Conservation (phyloP, 2,797 vertebrate genomes). For the Arrhamphus sclerolepis region DNA sequence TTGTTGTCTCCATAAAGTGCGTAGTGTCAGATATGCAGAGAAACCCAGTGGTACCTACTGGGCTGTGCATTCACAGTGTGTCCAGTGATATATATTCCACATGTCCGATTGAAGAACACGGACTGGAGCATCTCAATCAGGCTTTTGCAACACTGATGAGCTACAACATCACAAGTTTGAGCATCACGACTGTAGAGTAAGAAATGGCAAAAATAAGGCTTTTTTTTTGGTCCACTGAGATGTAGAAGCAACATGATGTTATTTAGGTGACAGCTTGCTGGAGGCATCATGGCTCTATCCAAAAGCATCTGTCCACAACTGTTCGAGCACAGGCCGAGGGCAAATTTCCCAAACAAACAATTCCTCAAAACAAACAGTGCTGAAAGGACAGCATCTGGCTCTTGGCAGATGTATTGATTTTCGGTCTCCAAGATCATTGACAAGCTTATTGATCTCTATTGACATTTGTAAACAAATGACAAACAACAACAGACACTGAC, state of each 20-base stretch:
- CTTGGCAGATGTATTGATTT: constrained; percentile 12
- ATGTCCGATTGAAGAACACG: constrained; percentile 33
- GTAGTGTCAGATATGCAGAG: constrained; percentile 41
- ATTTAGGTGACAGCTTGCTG: constrained; percentile 49
- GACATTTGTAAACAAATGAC: constrained; percentile 24
- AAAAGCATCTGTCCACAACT: constrained; percentile 48
- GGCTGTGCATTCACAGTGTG: constrained; percentile 55
- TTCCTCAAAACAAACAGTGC: constrained; percentile 11
- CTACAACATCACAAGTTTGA: constrained; percentile 6
- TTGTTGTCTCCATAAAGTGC: constrained; percentile 15
- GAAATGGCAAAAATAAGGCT: constrained; percentile 16
- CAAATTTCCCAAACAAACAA: constrained; percentile 29
- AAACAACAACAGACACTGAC: neutral
- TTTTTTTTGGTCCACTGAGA: constrained; percentile 16
- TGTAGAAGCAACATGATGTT: constrained; percentile 28
- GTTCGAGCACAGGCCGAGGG: constrained; percentile 13
- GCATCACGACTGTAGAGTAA: neutral
- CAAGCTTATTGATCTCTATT: constrained; percentile 29
- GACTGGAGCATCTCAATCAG: constrained; percentile 44
- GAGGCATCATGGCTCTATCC: constrained; percentile 29
- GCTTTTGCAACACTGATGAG: constrained; percentile 31
- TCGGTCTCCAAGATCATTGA: constrained; percentile 11
- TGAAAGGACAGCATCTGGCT: constrained; percentile 1
- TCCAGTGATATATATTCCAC: constrained; percentile 49
- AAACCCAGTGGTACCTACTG: constrained; percentile 50